Evolutionary conservation across 2,797 vertebrate species (phyloP).

Genomic region (Varecia variegata): DNA sequence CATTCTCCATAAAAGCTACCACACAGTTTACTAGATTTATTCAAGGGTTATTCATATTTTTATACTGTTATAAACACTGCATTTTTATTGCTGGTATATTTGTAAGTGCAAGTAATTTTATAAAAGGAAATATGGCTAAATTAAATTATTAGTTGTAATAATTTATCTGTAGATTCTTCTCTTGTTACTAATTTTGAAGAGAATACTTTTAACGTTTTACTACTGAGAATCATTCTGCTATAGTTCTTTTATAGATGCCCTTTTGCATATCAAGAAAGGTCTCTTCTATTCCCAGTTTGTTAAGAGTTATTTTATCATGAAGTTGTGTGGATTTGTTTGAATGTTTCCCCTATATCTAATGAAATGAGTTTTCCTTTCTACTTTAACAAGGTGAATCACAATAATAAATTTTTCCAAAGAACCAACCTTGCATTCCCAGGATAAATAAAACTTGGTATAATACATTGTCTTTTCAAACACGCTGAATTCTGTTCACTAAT

Average conservation of each 20-base stretch:
- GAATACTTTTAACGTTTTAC: background rate
- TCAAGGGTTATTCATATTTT: background rate
- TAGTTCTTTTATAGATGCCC: background rate
- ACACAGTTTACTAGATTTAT: background rate
- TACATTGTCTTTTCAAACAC: background rate
- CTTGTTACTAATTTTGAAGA: background rate
- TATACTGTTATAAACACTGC: background rate
- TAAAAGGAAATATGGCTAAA: background rate
- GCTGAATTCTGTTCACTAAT: background rate
- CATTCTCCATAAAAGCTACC: background rate
- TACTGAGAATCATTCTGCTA: background rate
- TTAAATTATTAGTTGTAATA: background rate
- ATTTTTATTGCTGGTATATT: background rate
- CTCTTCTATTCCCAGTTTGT: background rate
- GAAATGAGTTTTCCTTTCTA: background rate
- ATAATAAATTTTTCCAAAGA: background rate
- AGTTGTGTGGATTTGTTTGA: background rate
- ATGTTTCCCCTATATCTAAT: background rate
- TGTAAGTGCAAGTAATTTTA: background rate
- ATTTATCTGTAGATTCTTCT: background rate
- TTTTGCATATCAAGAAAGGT: background rate
- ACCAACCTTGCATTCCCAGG: background rate
- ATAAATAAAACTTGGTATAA: background rate
- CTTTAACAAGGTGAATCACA: background rate
- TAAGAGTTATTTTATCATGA: background rate